A percentile compares a stretch with the other conserved stretches of the same genome.
Conservation (phyloP, 2,888 invertebrate genomes). For the Tubiluchus corallicola region DNA sequence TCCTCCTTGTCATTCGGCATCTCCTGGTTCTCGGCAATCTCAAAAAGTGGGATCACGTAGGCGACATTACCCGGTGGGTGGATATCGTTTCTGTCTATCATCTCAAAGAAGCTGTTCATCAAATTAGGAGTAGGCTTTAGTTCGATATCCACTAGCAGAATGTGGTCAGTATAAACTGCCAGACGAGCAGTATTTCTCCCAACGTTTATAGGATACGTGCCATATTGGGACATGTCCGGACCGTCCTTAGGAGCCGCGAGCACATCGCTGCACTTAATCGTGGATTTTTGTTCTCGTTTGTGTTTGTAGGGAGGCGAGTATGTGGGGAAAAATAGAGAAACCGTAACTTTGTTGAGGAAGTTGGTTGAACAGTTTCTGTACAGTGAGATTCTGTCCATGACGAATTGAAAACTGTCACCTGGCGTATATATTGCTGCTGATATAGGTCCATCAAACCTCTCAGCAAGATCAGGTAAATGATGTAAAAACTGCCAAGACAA, state of each 20-base stretch:
- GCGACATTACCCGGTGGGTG: too few species aligned
- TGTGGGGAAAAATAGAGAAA: slow-evolving; percentile 62
- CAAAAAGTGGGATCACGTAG: slow-evolving; percentile 72
- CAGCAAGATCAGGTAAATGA: slow-evolving; percentile 62
- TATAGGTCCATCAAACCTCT: slow-evolving; percentile 68
- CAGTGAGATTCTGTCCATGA: slow-evolving; percentile 40
- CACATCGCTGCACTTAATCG: too few species aligned
- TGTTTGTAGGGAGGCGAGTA: slow-evolving; percentile 38
- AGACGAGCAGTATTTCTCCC: slow-evolving; percentile 73
- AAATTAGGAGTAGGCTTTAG: slow-evolving; percentile 68
- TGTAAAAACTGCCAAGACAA: slow-evolving; percentile 77
- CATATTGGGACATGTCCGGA: too few species aligned
- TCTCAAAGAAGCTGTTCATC: slow-evolving; percentile 42
- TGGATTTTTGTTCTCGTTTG: too few species aligned
- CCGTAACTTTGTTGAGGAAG: slow-evolving; percentile 60
- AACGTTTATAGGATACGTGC: too few species aligned
- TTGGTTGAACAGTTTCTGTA: slow-evolving; percentile 58
- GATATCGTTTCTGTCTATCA: too few species aligned
- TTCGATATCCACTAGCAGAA: slow-evolving; percentile 72
- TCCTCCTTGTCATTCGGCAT: slow-evolving; percentile 41
- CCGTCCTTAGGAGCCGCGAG: slow-evolving; percentile 61
- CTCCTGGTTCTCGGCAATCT: slow-evolving; percentile 39
- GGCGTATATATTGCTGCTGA: slow-evolving; percentile 73
- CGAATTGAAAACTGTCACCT: slow-evolving; percentile 45
- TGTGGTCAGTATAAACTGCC: slow-evolving; percentile 56